Conservation (phyloP, 2,113 vertebrate genomes). For the Eretmodus cyanostictus region DNA sequence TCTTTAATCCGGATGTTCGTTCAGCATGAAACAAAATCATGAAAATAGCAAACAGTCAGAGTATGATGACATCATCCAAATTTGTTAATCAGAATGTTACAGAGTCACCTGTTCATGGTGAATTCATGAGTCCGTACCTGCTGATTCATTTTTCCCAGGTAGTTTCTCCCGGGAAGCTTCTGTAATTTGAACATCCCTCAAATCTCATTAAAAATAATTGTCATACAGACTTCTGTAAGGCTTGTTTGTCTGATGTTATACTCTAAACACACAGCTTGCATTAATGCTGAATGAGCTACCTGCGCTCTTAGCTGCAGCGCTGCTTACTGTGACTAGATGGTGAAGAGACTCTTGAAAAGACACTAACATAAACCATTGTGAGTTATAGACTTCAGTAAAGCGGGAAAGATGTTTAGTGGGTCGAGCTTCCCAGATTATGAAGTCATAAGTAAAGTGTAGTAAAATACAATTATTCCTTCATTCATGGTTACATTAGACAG, state of each 20-base stretch:
- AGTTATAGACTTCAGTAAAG: not conserved
- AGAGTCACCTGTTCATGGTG: not conserved
- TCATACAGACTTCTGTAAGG: not conserved
- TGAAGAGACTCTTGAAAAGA: not conserved
- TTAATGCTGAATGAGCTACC: not conserved
- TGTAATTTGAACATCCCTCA: not conserved
- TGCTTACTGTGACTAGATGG: not conserved
- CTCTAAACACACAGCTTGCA: not conserved
- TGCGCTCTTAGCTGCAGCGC: not conserved
- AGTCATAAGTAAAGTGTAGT: not conserved
- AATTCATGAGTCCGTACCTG: not conserved
- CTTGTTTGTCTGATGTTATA: not conserved
- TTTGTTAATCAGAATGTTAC: not conserved
- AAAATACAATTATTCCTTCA: not conserved
- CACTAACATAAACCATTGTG: not conserved
- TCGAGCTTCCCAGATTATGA: not conserved
- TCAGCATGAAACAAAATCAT: not conserved
- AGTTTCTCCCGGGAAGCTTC: not conserved
- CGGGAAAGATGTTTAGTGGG: not conserved
- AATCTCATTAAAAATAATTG: not conserved
- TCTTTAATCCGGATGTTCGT: not conserved
- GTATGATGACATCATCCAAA: not conserved
- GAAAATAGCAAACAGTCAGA: not conserved
- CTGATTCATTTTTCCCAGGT: not conserved
- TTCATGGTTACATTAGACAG: not conserved